These are phyloP conservation scores for Drosophila ficusphila DNA, from an alignment of 1,140 invertebrate species.

Conservation along the genomic window DNA sequence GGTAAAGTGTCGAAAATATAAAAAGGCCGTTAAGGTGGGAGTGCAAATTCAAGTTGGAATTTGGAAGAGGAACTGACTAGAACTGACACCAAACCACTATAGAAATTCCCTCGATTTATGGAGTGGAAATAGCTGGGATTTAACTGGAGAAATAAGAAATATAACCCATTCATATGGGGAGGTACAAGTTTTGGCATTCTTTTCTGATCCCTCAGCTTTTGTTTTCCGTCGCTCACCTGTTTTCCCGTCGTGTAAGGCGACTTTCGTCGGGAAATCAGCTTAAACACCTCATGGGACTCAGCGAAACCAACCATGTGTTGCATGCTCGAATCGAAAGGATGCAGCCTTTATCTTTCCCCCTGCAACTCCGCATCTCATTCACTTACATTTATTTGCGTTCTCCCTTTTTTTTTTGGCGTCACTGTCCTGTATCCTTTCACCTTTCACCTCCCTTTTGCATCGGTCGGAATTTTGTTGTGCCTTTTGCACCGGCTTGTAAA, in stretches of 20 bases:
- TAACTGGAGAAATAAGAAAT: too few species aligned
- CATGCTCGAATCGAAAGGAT: conserved; percentile 31
- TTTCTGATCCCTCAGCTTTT: not conserved
- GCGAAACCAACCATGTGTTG: conserved; percentile 67
- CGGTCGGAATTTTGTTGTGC: conserved; percentile 19
- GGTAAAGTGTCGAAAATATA: conserved; percentile 69
- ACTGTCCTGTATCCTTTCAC: conserved; percentile 42
- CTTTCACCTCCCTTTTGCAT: conserved; percentile 14
- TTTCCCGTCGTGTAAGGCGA: not conserved
- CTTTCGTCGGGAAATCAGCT: conserved; percentile 53
- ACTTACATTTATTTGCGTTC: conserved; percentile 20
- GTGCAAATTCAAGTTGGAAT: not conserved
- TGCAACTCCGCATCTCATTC: not conserved
- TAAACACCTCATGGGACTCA: conserved; percentile 42
- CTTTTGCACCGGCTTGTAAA: conserved; percentile 62
- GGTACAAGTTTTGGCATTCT: not conserved
- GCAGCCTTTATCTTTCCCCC: conserved; percentile 1
- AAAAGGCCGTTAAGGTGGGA: conserved; percentile 32
- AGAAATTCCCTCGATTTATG: conserved; percentile 6
- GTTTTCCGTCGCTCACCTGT: conserved; percentile 2
- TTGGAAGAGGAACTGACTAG: conserved; percentile 3
- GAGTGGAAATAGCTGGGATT: not conserved
- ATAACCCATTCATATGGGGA: not conserved
- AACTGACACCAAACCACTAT: conserved; percentile 25
- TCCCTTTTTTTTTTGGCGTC: conserved; percentile 13